Conservation (phyloP, 2,797 vertebrate genomes). For the Rhadinocentrus ornatus region DNA sequence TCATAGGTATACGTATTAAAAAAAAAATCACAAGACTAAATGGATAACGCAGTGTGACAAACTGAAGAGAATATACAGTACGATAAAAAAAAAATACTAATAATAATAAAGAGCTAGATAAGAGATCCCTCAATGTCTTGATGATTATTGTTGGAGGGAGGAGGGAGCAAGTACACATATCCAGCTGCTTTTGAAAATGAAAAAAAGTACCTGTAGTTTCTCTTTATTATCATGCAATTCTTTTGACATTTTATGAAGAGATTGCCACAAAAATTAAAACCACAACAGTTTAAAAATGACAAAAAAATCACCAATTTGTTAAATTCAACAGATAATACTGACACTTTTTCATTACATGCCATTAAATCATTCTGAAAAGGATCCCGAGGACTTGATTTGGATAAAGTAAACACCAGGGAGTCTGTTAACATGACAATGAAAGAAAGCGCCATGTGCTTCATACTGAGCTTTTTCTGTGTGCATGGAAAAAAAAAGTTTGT, state of each 20-base stretch:
- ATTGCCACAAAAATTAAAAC: conserved; percentile 69
- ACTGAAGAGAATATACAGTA: conserved; percentile 72
- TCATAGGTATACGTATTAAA: conserved; percentile 76
- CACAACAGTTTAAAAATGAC: conserved; percentile 78
- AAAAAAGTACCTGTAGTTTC: conserved; percentile 71
- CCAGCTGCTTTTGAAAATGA: conserved; percentile 69
- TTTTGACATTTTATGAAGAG: conserved; percentile 79
- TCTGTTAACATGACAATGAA: conserved; percentile 48
- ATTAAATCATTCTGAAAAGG: conserved; percentile 72
- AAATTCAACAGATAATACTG: conserved; percentile 81
- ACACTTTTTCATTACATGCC: conserved; percentile 80
- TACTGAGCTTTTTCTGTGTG: conserved; percentile 38
- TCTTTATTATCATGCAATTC: conserved; percentile 80
- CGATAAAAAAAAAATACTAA: conserved; percentile 53
- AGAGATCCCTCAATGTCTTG: conserved; percentile 62
- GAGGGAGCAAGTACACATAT: conserved; percentile 64
- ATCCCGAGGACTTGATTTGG: conserved; percentile 58
- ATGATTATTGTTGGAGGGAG: conserved; percentile 54
- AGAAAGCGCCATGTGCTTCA: conserved; percentile 63
- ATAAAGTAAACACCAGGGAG: conserved; percentile 75
- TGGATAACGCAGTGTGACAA: conserved; percentile 72
- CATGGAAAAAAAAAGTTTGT: conserved; percentile 46
- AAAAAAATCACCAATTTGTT: conserved; percentile 70
- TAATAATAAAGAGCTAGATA: conserved; percentile 63
- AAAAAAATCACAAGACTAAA: conserved; percentile 80